phyloP scores from a whole-genome alignment of 2,113 vertebrate genomes.

The Lynx canadensis region DNA sequence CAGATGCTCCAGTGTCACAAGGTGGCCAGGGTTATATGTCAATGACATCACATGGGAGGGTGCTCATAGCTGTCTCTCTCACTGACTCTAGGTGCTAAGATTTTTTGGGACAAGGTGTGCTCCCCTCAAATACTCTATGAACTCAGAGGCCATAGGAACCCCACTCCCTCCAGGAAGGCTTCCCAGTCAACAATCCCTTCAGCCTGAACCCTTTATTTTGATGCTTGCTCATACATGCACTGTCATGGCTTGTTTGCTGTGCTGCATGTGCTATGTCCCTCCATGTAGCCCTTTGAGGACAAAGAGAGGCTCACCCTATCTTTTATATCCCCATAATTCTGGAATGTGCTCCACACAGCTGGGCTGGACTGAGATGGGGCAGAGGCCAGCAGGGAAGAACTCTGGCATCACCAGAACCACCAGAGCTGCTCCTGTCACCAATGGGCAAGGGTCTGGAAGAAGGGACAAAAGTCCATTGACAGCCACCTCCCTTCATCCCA shows the following conservation, averaged over 20 bases:
- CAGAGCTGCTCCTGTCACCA: neutral
- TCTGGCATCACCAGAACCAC: neutral
- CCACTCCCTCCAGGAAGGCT: neutral
- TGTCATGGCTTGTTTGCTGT: neutral
- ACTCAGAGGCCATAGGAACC: neutral
- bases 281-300: neutral
- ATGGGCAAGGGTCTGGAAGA: neutral
- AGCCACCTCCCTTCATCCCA: neutral
- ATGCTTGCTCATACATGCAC: neutral
- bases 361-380: neutral
- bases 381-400: neutral
- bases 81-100: neutral
- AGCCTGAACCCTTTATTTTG: neutral
- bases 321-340: neutral
- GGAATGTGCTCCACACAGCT: neutral
- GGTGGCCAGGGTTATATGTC: neutral
- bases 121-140: neutral
- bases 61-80: neutral
- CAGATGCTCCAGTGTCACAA: neutral
- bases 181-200: neutral
- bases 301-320: neutral
- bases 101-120: neutral
- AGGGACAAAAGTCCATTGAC: neutral
- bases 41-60: fast-evolving
- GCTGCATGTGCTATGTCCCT: neutral